phyloP scores from a whole-genome alignment of 2,113 vertebrate species.

The Dolichotis patagonum region DNA sequence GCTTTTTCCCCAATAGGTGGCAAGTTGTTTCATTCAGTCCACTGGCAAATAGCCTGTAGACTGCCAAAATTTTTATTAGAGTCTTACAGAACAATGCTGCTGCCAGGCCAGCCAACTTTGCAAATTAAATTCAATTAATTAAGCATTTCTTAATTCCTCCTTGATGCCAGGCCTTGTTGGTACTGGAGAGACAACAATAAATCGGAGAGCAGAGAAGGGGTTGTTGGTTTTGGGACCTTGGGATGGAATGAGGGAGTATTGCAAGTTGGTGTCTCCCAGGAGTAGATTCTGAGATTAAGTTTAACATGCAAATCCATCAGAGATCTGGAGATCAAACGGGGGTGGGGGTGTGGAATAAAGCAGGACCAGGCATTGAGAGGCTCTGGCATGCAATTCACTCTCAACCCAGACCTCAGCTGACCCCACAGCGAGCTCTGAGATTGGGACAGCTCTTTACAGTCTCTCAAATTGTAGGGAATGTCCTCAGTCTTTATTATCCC shows the following conservation, averaged over 20 bases:
- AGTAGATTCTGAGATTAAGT: neutral
- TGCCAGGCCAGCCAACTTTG: slow-evolving; percentile 30
- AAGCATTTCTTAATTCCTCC: slow-evolving; percentile 19
- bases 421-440: neutral
- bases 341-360: neutral
- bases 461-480: neutral
- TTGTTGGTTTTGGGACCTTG: neutral
- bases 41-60: neutral
- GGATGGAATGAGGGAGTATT: neutral
- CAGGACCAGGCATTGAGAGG: neutral
- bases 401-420: neutral
- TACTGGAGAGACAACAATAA: neutral
- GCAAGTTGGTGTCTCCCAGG: neutral
- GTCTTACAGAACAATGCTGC: neutral
- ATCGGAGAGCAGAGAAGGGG: neutral
- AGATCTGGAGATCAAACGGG: neutral
- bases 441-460: neutral
- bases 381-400: neutral
- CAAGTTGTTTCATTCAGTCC: neutral
- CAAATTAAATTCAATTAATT: slow-evolving; percentile 49
- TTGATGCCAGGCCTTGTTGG: neutral
- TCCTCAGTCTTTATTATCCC: neutral
- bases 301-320: neutral
- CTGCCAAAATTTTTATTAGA: slow-evolving; percentile 21
- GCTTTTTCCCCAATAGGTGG: neutral